Evolutionary conservation across 2,113 vertebrate genomes (phyloP).

Genomic region (Leptosomus discolor): DNA sequence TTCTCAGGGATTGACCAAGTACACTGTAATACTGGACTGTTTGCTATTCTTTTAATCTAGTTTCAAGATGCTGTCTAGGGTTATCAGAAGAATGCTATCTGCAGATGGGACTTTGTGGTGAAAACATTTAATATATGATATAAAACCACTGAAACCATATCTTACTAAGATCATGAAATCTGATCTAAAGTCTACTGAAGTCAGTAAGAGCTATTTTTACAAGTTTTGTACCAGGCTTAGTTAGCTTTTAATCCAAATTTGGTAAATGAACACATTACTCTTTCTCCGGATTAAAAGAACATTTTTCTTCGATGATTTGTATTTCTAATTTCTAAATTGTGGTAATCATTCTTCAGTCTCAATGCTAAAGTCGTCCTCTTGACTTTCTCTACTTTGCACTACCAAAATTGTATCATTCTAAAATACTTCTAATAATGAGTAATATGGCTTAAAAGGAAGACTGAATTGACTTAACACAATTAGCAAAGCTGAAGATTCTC

Average conservation of each 20-base stretch:
- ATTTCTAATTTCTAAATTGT: constrained; percentile 36
- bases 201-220: not conserved
- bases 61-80: not conserved
- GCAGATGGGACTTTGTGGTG: not conserved
- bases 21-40: not conserved
- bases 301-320: not conserved
- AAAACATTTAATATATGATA: not conserved
- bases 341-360: constrained; percentile 8
- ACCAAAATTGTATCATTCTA: not conserved
- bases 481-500: constrained; percentile 32
- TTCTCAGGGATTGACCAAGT: not conserved
- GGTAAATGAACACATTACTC: not conserved
- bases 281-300: not conserved
- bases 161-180: not conserved
- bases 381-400: not conserved
- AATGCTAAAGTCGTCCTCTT: not conserved
- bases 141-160: not conserved
- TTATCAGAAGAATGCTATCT: not conserved
- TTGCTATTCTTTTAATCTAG: not conserved
- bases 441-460: constrained; percentile 22
- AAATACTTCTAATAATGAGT: constrained; percentile 28
- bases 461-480: constrained; percentile 57
- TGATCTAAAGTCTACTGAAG: not conserved
- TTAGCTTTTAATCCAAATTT: not conserved
- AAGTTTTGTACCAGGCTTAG: not conserved